A percentile compares a stretch with the other conserved stretches of the same genome.
phyloP scores from a whole-genome alignment of 2,888 invertebrate genomes.

The Xylophagus ater region DNA sequence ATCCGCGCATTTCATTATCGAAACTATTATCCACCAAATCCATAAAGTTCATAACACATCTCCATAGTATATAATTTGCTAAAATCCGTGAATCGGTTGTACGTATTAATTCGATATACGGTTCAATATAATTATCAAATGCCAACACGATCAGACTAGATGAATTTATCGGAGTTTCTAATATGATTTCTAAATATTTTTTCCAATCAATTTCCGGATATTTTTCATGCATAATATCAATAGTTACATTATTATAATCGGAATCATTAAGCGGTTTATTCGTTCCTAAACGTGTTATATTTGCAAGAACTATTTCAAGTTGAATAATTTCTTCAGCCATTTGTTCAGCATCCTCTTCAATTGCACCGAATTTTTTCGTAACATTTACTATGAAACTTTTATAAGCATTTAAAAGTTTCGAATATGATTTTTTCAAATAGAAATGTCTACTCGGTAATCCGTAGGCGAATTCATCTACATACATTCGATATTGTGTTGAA shows the following conservation, averaged over 20 bases:
- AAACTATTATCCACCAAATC: conserved; percentile 17
- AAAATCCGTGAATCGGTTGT: conserved; percentile 12
- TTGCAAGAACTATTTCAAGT: conserved; percentile 21
- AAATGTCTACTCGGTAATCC: conserved; percentile 57
- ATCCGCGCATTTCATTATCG: conserved; percentile 16
- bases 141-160: conserved; percentile 15
- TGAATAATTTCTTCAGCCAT: conserved; percentile 20
- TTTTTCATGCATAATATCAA: conserved; percentile 12
- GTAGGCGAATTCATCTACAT: conserved; percentile 74
- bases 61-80: conserved; percentile 22
- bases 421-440: conserved; percentile 53
- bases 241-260: conserved; percentile 53
- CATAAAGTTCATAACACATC: conserved; percentile 14
- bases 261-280: conserved; percentile 67
- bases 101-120: conserved; percentile 13
- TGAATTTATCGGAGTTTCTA: conserved; percentile 8
- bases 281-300: conserved; percentile 16
- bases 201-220: conserved; percentile 19
- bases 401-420: conserved; percentile 60
- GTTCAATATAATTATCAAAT: conserved; percentile 13
- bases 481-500: conserved; percentile 69
- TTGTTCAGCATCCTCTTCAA: conserved; percentile 24
- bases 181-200: conserved; percentile 15
- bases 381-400: conserved; percentile 56
- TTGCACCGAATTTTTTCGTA: conserved; percentile 55